Base-by-base conservation (phyloP, 1,140 invertebrate species). In the Euwallacea similis region DNA sequence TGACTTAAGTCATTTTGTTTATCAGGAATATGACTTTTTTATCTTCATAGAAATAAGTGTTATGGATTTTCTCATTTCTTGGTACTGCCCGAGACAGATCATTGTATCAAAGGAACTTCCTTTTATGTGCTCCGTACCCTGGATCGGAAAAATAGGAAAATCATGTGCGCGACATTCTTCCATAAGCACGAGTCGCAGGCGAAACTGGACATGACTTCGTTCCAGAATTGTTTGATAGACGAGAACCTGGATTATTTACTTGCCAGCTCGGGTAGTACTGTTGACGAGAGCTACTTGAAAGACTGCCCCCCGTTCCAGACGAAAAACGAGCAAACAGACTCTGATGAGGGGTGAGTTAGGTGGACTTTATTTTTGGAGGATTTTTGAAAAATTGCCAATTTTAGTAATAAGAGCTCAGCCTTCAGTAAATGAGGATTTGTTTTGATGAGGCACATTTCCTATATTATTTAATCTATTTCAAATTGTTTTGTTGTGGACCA, bases 181-280 rank as follows among this genome's bases (percentile, higher is more conserved):
- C 62, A 61, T 3, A 71, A 65, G 58, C 69, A 71, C 13, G 62
- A 71, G 21, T 21, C 53, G 15, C 33, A 71, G 54, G 42, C 68
- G n/a, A 70, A 62, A 58, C 43, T 73, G 65, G 69, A 75, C 83
- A 84, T 72, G 85, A 87, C 78, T 59, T 62, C 65, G 11, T 77
- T 87, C 50, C 84, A 86, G 74, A 84, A 87, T 76, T 87, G 83
- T 69, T 77, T 87, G 11, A 16, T 42, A 7, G 84, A 86, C 71
- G 85, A 87, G 56, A 85, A 82, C 73, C 80, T 87, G 46, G 86
- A 87, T 76, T 74, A 86, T 58, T 80, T 84, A 6, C 86, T 87
- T 71, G 81, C 81, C 54, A 84, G 81, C 42, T 9, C 21, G 4
- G 42, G 42, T 33, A 44, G 44, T 65, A 67, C 55, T 11, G 66